phyloP scores from a whole-genome alignment of 2,113 vertebrate species.

The Camelus bactrianus region DNA sequence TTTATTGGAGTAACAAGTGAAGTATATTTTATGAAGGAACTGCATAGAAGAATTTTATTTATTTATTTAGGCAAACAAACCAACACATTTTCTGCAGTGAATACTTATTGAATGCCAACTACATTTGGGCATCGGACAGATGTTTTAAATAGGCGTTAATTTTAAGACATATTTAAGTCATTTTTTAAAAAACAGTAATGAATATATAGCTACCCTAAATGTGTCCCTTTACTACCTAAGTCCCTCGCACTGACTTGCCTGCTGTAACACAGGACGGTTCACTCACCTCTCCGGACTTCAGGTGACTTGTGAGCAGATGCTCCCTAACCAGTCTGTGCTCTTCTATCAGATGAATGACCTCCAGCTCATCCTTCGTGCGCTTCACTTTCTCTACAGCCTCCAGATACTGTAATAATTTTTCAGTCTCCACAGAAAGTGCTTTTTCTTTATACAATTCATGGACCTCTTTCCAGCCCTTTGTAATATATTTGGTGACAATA shows the following conservation, averaged over 20 bases:
- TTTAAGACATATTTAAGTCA: not conserved
- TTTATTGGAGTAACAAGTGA: not conserved
- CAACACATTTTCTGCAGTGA: not conserved
- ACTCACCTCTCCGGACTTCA: conserved; percentile 95
- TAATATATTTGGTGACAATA: conserved; percentile 95
- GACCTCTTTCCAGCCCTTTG: conserved; percentile 97
- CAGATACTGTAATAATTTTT: conserved; percentile 92
- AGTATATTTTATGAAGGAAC: conserved; percentile 20
- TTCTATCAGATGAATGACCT: conserved; percentile 95
- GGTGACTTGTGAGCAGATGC: conserved; percentile 93
- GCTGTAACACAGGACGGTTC: not conserved
- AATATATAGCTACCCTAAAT: not conserved
- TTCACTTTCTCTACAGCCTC: conserved; percentile 96
- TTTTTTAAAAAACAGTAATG: conserved; percentile 23
- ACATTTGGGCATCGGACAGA: not conserved
- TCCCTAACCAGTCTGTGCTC: conserved; percentile 93
- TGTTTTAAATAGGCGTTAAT: conserved; percentile 29
- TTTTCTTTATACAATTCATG: conserved; percentile 91
- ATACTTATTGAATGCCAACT: not conserved
- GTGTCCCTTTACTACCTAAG: not conserved
- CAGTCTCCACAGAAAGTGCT: conserved; percentile 91
- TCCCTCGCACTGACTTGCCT: not conserved
- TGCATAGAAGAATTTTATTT: not conserved
- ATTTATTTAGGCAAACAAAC: not conserved
- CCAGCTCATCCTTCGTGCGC: conserved; percentile 93